Base-by-base conservation (phyloP, 2,888 invertebrate species). In the Mamestra brassicae region DNA sequence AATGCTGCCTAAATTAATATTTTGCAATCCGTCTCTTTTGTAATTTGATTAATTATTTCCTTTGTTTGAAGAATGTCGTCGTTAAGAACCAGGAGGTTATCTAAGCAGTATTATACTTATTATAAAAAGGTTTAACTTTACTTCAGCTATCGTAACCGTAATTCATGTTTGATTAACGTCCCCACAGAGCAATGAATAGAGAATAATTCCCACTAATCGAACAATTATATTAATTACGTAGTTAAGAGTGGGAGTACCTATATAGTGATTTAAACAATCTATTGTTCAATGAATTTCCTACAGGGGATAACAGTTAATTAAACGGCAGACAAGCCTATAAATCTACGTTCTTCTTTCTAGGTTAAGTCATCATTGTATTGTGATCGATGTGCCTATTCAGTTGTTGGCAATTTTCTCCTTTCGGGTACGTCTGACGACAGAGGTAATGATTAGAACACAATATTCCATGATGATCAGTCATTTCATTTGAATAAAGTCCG, bases 171-270 rank as follows among this genome's bases (percentile, higher is more conserved):
- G 81, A 90, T 89, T 86, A 87, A 86, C 82, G 87, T 87, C 82
- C 78, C 82, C 78, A 86, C 62, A 74, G 69, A 85, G 84, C 85
- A 85, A 87, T 89, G 87, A 89, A 90, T 91, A 88, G 85, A 87
- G 80, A 89, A 88, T 88, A 85, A 88, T 89, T 90, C 88, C 85
- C 84, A 87, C 83, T 90, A 90, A 91, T 90, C 88, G 88, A 86
- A 87, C 89, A 87, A 91, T 91, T 89, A 88, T 85, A 85, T 80
- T 88, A 89, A 89, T 89, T 87, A 87, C 74, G 75, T 82, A 76
- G 84, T 81, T 84, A 82, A 80, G 74, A 83, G 71, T 84, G 78
- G 84, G 83, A 83, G 78, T 87, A 84, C 70, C 77, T 84, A 77
- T 81, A 69, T 79, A 83, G 79, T 81, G 82, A 86, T 88, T 90